A percentile compares a stretch with the other conserved stretches of the same genome.
Conservation (phyloP, 2,113 vertebrate species). For the Entelurus aequoreus region DNA sequence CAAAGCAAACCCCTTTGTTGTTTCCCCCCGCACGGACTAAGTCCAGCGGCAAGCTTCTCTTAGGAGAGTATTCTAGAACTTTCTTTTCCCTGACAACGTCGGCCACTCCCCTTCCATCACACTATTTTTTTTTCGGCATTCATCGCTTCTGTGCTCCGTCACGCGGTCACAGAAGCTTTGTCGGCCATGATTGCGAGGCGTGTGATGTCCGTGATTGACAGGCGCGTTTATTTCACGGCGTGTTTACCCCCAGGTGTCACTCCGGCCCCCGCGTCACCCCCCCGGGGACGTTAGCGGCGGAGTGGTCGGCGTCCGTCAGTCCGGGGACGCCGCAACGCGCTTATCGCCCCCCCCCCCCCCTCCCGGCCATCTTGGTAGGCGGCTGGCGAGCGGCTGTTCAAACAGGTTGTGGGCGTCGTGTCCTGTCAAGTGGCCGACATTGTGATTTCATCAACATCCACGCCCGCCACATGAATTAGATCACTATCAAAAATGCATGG, state of each 20-base stretch:
- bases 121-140: no score
- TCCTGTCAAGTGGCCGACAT: slow-evolving; percentile 78
- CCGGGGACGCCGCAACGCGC: slow-evolving; percentile 2
- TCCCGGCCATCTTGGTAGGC: slow-evolving; percentile 60
- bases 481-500: slow-evolving; percentile 77
- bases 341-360: slow-evolving; percentile 15
- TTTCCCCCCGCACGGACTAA: no score
- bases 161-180: slow-evolving; percentile 34
- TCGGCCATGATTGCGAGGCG: slow-evolving; percentile 65
- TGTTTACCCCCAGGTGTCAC: slow-evolving; percentile 37
- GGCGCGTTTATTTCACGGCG: slow-evolving; percentile 42
- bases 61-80: no score
- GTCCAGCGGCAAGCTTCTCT: no score
- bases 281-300: slow-evolving; percentile 9
- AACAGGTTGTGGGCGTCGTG: slow-evolving; percentile 70
- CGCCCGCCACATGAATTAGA: slow-evolving; percentile 78
- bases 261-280: no score
- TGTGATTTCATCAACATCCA: slow-evolving; percentile 80
- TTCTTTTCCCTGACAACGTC: no score
- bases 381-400: slow-evolving; percentile 58
- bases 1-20: no score
- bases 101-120: no score
- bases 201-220: slow-evolving; percentile 46
- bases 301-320: slow-evolving; percentile 1
- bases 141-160: no score